These are phyloP conservation scores for Astropecten irregularis DNA, from an alignment of 53 echinoderm and acorn worm genomes.

Conservation along the genomic window DNA sequence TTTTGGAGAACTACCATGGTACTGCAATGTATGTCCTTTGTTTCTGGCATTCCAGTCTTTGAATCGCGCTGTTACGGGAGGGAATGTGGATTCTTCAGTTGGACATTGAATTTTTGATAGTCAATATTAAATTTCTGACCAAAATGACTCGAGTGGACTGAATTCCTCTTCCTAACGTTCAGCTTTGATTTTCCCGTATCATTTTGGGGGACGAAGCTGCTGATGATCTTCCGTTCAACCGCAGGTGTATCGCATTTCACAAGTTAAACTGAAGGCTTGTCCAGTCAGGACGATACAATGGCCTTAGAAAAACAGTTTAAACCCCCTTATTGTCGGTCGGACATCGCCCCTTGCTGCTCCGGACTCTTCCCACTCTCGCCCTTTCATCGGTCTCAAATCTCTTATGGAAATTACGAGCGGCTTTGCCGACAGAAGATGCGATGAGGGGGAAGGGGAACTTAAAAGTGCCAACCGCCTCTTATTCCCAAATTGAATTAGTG, in stretches of 20 bases:
- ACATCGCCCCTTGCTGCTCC: background rate
- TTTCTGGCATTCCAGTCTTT: no score
- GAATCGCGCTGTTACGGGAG: no score
- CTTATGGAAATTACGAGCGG: constrained; percentile 13
- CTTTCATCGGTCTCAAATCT: background rate
- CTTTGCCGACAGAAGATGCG: background rate
- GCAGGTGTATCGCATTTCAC: constrained; percentile 30
- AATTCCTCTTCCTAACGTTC: no score
- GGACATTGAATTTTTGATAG: no score
- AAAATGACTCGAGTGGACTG: no score
- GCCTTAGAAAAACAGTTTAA: constrained; percentile 25
- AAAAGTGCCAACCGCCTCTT: background rate
- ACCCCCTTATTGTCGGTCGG: background rate
- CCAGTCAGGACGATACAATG: background rate
- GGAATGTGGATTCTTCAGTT: no score
- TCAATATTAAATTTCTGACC: no score
- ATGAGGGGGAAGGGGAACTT: background rate
- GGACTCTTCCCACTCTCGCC: background rate
- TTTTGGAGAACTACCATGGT: no score
- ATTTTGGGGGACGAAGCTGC: no score
- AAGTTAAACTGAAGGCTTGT: constrained; percentile 1
- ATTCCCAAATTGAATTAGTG: constrained; percentile 1
- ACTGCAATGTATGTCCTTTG: no score
- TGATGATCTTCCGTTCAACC: no score
- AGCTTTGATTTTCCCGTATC: background rate